Conservation (phyloP, 2,888 invertebrate genomes). For the Panopea generosa region DNA sequence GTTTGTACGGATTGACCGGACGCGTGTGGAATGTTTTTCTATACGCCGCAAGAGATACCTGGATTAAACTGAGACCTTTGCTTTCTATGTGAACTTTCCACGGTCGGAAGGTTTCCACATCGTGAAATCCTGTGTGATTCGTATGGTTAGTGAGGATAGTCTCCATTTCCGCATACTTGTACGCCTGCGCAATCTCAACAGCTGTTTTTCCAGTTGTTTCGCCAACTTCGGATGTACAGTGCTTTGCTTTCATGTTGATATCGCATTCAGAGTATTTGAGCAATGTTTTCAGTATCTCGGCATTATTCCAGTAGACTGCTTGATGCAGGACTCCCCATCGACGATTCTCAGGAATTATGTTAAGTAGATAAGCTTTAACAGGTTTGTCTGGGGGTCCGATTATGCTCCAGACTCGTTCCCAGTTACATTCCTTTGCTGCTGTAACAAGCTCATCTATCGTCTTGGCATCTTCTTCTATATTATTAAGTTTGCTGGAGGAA, state of each 20-base stretch:
- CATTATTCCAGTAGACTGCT: slow-evolving; percentile 57
- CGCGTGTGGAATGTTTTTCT: slow-evolving; percentile 59
- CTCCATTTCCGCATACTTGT: slow-evolving; percentile 31
- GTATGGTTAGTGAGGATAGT: slow-evolving; percentile 23
- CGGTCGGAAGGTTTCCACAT: slow-evolving; percentile 42
- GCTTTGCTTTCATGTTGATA: slow-evolving; percentile 44
- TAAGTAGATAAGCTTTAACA: slow-evolving; percentile 45
- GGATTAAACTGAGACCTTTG: slow-evolving; percentile 44
- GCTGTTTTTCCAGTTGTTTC: slow-evolving; percentile 42
- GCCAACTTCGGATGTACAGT: slow-evolving; percentile 52
- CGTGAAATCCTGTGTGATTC: slow-evolving; percentile 5
- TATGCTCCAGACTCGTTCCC: slow-evolving; percentile 50
- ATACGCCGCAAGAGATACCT: slow-evolving; percentile 58
- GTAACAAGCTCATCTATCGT: slow-evolving; percentile 36
- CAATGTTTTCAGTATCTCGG: slow-evolving; percentile 32
- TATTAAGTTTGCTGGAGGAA: neutral
- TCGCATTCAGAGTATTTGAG: slow-evolving; percentile 48
- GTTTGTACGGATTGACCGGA: slow-evolving; percentile 37
- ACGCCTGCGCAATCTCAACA: slow-evolving; percentile 54
- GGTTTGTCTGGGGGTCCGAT: slow-evolving; percentile 48
- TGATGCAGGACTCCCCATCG: slow-evolving; percentile 66
- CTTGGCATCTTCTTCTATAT: slow-evolving; percentile 47
- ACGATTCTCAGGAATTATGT: slow-evolving; percentile 61
- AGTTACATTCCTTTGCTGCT: slow-evolving; percentile 53
- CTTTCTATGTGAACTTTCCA: slow-evolving; percentile 6